phyloP scores from a whole-genome alignment of 64 coral and sea anemone species.

The Hydrozoanthus tunicans region DNA sequence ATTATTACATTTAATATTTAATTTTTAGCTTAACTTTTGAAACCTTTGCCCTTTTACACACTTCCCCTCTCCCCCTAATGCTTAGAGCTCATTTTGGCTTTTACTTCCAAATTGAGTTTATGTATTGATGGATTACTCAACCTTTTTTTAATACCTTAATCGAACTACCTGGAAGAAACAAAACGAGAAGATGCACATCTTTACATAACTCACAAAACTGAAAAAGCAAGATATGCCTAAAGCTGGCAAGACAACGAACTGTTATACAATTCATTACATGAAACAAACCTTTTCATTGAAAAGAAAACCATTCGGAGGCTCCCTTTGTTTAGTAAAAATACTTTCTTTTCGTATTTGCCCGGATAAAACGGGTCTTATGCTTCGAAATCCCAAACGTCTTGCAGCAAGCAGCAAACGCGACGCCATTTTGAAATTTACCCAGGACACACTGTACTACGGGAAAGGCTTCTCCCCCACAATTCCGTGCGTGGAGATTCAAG shows the following conservation, averaged over 20 bases:
- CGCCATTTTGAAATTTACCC: conserved; percentile 55
- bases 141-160: no score
- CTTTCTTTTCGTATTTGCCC: conserved; percentile 54
- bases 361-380: conserved; percentile 25
- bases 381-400: conserved; percentile 19
- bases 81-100: no score
- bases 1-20: no score
- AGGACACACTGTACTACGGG: not conserved
- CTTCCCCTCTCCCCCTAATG: no score
- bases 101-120: no score
- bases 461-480: not conserved
- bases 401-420: conserved; percentile 25
- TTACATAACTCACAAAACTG: not conserved
- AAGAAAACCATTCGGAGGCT: conserved; percentile 89
- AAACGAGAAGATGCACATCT: no score
- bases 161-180: no score
- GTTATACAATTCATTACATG: not conserved
- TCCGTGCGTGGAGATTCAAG: not conserved
- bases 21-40: no score
- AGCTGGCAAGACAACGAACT: not conserved
- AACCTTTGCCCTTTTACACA: no score
- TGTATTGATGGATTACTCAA: no score
- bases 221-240: not conserved
- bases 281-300: conserved; percentile 88
- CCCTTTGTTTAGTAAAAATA: conserved; percentile 83